Percentiles rank a stretch among this genome's conserved stretches.
phyloP scores from a whole-genome alignment of 1,140 invertebrate species.

The Saccostrea echinata region DNA sequence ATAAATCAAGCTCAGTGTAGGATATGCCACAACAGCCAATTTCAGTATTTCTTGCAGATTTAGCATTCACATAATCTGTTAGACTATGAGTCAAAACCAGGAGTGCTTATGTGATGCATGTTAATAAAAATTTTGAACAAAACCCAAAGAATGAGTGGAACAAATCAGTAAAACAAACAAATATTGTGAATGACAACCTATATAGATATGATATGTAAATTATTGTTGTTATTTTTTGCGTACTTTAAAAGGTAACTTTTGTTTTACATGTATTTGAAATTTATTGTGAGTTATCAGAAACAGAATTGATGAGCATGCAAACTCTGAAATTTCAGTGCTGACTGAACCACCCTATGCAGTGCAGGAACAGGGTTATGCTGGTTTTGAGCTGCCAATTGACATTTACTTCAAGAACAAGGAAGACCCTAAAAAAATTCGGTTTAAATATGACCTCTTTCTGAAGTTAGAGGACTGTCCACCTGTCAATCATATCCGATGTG shows the following conservation, averaged over 20 bases:
- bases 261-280: neutral
- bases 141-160: too few species aligned
- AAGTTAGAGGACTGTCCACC: constrained; percentile 86
- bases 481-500: constrained; percentile 84
- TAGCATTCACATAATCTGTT: too few species aligned
- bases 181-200: too few species aligned
- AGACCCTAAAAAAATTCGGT: constrained; percentile 92
- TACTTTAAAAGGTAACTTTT: too few species aligned
- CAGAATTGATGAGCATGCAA: neutral
- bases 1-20: neutral
- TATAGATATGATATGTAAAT: too few species aligned
- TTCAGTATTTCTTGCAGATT: neutral
- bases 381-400: constrained; percentile 93
- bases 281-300: neutral
- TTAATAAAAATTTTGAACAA: too few species aligned
- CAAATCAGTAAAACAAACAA: too few species aligned
- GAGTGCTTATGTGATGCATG: too few species aligned
- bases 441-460: constrained; percentile 92
- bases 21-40: neutral
- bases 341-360: constrained; percentile 95
- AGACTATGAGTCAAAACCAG: too few species aligned
- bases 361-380: constrained; percentile 96
- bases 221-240: too few species aligned
- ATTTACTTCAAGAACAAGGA: constrained; percentile 95
- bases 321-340: constrained; percentile 71